A percentile compares a stretch with the other conserved stretches of the same genome.
phyloP scores from a whole-genome alignment of 2,888 invertebrate species.

The Monochamus alternatus region DNA sequence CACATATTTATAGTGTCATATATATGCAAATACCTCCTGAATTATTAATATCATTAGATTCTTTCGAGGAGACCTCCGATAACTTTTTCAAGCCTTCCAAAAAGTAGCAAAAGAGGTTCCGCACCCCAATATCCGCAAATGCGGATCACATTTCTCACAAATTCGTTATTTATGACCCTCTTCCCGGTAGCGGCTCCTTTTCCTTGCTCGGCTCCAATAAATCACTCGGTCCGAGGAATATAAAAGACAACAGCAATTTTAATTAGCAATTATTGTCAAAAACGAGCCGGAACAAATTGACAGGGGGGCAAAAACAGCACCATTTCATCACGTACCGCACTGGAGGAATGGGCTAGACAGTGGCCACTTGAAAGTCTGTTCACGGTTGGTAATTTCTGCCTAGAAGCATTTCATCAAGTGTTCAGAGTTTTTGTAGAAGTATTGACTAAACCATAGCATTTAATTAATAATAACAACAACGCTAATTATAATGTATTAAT shows the following conservation, averaged over 20 bases:
- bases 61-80: not conserved
- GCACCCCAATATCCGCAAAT: slow-evolving; percentile 4
- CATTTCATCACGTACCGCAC: slow-evolving; percentile 15
- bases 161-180: slow-evolving; percentile 10
- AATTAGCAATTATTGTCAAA: slow-evolving; percentile 34
- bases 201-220: slow-evolving; percentile 2
- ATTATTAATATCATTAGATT: not conserved
- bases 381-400: not conserved
- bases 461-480: too few relatives aligned
- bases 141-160: slow-evolving; percentile 2
- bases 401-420: not conserved
- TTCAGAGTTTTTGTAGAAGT: not conserved
- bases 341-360: slow-evolving; percentile 9
- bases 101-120: not conserved
- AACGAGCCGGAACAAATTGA: slow-evolving; percentile 22
- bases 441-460: too few relatives aligned
- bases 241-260: slow-evolving; percentile 21
- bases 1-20: too few relatives aligned
- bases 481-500: too few relatives aligned
- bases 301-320: slow-evolving; percentile 2
- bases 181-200: slow-evolving; percentile 2
- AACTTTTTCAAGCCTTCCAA: not conserved
- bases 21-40: too few relatives aligned
- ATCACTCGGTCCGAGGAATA: slow-evolving; percentile 4
- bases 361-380: not conserved